A percentile compares a stretch with the other conserved stretches of the same genome.
These are phyloP conservation scores for Iselma pallidipennis DNA, from an alignment of 2,888 invertebrate genomes.

Conservation along the genomic window DNA sequence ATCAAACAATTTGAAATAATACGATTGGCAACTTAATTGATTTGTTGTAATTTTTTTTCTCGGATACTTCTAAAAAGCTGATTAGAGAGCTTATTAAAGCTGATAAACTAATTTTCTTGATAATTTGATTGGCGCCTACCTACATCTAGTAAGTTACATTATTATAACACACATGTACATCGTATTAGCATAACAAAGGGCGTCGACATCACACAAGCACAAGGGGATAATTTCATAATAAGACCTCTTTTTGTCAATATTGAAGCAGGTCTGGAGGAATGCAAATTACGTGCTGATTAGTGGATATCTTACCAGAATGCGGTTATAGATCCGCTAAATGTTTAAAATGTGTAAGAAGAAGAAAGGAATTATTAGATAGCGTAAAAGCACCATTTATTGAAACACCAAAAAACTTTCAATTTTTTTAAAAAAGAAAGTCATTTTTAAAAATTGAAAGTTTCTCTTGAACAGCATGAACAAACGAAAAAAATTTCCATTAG, in stretches of 20 bases:
- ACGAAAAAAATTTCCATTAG: not conserved
- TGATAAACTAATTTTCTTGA: not conserved
- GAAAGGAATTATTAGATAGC: slow-evolving; percentile 45
- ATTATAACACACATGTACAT: not conserved
- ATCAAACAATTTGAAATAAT: not conserved
- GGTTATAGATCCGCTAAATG: slow-evolving; percentile 53
- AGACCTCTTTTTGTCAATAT: slow-evolving; percentile 10
- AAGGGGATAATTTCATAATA: slow-evolving; percentile 18
- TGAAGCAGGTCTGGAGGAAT: not conserved
- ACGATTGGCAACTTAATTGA: not conserved
- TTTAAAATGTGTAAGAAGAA: slow-evolving; percentile 47
- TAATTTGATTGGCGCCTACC: not conserved
- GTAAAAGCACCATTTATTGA: slow-evolving; percentile 28
- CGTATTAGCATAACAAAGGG: slow-evolving; percentile 15
- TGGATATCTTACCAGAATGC: slow-evolving; percentile 51
- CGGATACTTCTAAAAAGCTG: not conserved
- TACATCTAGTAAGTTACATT: not conserved
- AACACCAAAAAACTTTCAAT: slow-evolving; percentile 11
- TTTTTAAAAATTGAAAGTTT: not conserved
- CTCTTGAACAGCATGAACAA: not conserved
- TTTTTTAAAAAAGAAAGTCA: not conserved
- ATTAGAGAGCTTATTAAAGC: no score
- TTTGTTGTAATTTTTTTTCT: no score
- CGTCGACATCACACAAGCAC: slow-evolving; percentile 29
- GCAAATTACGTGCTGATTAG: slow-evolving; percentile 37